A percentile compares a stretch with the other conserved stretches of the same genome.
Evolutionary conservation across 2,888 invertebrate genomes (phyloP).

Genomic region (Stenchaetothrips biformis): DNA sequence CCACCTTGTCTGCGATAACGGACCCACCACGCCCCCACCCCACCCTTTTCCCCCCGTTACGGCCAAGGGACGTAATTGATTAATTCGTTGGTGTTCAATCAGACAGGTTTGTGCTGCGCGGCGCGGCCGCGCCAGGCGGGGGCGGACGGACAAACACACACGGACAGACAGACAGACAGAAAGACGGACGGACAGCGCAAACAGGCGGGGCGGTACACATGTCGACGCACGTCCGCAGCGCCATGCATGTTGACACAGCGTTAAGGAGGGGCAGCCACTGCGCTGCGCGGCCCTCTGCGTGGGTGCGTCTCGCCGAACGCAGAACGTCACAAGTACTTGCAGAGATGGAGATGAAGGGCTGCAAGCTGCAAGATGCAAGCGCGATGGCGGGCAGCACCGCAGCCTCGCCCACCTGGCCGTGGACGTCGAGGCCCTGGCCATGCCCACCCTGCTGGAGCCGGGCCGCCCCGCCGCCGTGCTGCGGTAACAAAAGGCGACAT

Average conservation of each 20-base stretch:
- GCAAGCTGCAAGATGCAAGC: no score
- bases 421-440: no score
- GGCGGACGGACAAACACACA: not conserved
- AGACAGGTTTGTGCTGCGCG: not conserved
- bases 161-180: not conserved
- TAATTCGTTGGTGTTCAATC: not conserved
- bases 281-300: no score
- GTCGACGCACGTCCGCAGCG: not conserved
- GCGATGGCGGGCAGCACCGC: no score
- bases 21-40: not conserved
- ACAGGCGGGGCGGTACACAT: not conserved
- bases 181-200: not conserved
- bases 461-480: no score
- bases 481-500: slow-evolving; percentile 8
- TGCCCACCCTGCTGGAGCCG: no score
- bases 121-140: not conserved
- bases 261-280: not conserved
- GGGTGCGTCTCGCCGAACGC: not conserved
- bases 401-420: no score
- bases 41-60: not conserved
- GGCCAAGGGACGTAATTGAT: not conserved
- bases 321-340: no score
- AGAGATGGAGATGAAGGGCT: no score
- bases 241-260: not conserved
- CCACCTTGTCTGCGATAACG: not conserved